Evolutionary conservation across 2,113 vertebrate genomes (phyloP), one percentile per base, ranked within the genome.

Genomic region (Myodes glareolus): DNA sequence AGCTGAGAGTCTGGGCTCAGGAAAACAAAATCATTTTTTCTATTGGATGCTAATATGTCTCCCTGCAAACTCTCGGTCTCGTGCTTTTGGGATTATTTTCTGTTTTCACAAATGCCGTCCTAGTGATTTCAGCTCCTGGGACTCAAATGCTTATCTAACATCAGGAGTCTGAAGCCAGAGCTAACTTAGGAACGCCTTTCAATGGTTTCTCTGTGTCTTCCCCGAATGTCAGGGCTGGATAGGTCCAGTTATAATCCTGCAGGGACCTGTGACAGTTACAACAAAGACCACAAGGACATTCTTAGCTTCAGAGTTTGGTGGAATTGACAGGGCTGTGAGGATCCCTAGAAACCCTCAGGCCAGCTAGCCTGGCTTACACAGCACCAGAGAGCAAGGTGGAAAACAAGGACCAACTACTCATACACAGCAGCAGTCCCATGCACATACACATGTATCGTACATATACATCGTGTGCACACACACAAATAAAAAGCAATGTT

Each of bases 21-120:
- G 91, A 39, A n/a, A 77, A 89, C 55, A 88, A 94, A 92, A 91
- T 91, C 58, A 92, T 95, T 96, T 97, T 97, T 97, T 78, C 77
- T 73, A 85, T 91, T 92, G 80, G 94, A 76, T 77, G 50, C 73
- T 94, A 75, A 45, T 91, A 67, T 92, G 55, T 93, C 50, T 39
- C 29, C 33, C 52, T 94, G 72, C 89, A 96, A 96, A 95, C 95
- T 91, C 67, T 95, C 77, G 76, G 52, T 73, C 77, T 92, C 52
- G 1, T 78, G 7, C 92, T 92, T 85, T 67, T 97, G 88, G n/a
- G 70, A 92, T 78, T 92, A 31, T 81, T 78, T 76, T 80, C 39
- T 68, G 31, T 63, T 88, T 95, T 39, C 76, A 91, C 88, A 52
- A 82, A 96, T 94, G 72, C 3, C n/a, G 91, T 94, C 88, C 47